Conservation (phyloP, 1,140 invertebrate species). For the Thrips palmi region DNA sequence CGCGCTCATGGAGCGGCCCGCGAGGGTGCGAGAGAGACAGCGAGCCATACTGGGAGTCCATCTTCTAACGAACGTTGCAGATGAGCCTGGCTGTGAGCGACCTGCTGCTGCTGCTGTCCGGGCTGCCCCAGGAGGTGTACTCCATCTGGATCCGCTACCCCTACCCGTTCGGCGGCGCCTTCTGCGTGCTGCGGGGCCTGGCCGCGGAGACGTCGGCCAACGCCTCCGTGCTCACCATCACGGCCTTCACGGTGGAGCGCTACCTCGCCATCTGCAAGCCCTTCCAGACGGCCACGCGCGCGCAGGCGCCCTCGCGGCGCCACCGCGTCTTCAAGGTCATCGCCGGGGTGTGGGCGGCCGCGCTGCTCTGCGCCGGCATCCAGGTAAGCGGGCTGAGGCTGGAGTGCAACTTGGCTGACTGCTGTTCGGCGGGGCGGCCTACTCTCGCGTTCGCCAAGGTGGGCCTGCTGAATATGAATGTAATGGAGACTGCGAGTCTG, state of each 20-base stretch:
- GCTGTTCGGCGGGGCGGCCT: no score
- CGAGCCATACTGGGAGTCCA: no score
- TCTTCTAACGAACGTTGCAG: no score
- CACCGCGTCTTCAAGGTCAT: conserved; percentile 51
- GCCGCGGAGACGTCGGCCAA: conserved; percentile 81
- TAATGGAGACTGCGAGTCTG: no score
- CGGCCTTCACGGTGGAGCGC: conserved; percentile 84
- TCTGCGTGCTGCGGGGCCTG: conserved; percentile 68
- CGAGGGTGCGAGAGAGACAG: no score
- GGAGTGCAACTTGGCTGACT: no score
- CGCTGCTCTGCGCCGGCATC: conserved; percentile 58
- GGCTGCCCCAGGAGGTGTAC: conserved; percentile 69
- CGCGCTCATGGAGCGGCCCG: no score
- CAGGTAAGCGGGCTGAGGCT: no score
- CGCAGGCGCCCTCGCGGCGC: conserved; percentile 67
- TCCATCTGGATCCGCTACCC: conserved; percentile 67
- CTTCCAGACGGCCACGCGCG: no score
- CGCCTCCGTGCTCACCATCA: conserved; percentile 82
- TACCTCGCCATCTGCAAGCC: conserved; percentile 92
- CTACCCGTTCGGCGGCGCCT: conserved; percentile 68
- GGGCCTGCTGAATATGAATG: no score
- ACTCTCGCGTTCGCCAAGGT: no score
- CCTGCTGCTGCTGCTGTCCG: conserved; percentile 62
- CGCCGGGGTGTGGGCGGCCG: conserved; percentile 47
- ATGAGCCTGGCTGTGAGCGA: conserved; percentile 69